Conservation (phyloP, 2,797 vertebrate species). For the Lophius americanus region DNA sequence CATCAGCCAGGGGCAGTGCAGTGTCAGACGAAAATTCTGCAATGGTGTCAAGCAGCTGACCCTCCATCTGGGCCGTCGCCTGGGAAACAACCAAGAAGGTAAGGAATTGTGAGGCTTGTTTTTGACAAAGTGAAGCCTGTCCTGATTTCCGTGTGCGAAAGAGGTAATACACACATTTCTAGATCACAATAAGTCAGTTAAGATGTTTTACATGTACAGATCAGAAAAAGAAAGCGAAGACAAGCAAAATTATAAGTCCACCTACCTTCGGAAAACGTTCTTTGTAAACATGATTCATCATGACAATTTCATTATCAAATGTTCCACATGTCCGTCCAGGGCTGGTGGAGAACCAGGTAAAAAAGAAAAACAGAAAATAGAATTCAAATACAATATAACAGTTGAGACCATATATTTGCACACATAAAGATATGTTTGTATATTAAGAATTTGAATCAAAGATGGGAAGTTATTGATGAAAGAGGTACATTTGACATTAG, state of each 20-base stretch:
- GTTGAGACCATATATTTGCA: neutral
- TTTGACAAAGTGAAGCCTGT: slow-evolving; percentile 2
- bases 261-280: slow-evolving; percentile 93
- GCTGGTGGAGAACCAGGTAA: slow-evolving; percentile 72
- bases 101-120: neutral
- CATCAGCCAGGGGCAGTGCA: slow-evolving; percentile 89
- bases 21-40: slow-evolving; percentile 80
- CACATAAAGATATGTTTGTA: too few species aligned
- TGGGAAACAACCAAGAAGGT: slow-evolving; percentile 48
- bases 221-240: neutral
- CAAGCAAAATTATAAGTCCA: neutral
- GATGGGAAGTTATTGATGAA: too few species aligned
- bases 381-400: too few species aligned
- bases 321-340: slow-evolving; percentile 88
- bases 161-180: neutral
- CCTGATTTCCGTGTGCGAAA: slow-evolving; percentile 3
- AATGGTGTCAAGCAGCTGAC: slow-evolving; percentile 88
- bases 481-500: too few species aligned
- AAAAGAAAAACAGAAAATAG: slow-evolving; percentile 10
- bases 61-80: slow-evolving; percentile 94
- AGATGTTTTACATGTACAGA: neutral
- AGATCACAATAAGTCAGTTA: neutral
- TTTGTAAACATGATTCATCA: slow-evolving; percentile 98
- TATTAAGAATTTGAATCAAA: too few species aligned
- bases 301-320: slow-evolving; percentile 93